These are phyloP conservation scores for Hippocampus kuda DNA, from an alignment of 2,797 vertebrate genomes.

Conservation along the genomic window DNA sequence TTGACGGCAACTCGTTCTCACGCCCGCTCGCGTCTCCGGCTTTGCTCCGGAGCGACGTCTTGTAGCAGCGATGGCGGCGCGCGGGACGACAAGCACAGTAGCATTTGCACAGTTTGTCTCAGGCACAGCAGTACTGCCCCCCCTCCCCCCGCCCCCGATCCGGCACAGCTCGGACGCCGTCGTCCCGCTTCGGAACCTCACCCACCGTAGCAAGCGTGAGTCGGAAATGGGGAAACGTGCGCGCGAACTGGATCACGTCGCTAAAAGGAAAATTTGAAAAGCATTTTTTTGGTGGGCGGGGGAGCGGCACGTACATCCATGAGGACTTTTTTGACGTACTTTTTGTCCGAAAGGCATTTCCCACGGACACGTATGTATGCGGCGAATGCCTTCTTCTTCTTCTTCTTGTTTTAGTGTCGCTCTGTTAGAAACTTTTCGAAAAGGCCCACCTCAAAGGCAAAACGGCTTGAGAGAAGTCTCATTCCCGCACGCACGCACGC, in stretches of 20 bases:
- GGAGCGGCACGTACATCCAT: not conserved
- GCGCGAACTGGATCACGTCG: slow-evolving; percentile 21
- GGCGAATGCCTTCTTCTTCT: slow-evolving; percentile 53
- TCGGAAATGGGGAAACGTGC: slow-evolving; percentile 3
- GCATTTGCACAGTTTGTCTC: slow-evolving; percentile 68
- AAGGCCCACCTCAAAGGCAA: slow-evolving; percentile 20
- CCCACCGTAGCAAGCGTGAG: slow-evolving; percentile 47
- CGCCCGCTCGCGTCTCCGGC: slow-evolving; percentile 9
- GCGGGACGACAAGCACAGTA: slow-evolving; percentile 52
- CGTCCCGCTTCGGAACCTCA: slow-evolving; percentile 31
- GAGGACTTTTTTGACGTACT: slow-evolving; percentile 65
- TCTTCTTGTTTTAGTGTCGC: slow-evolving; percentile 60
- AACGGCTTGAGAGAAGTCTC: slow-evolving; percentile 32
- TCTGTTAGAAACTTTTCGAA: slow-evolving; percentile 46
- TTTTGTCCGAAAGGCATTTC: slow-evolving; percentile 51
- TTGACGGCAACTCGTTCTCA: slow-evolving; percentile 20
- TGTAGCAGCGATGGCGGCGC: slow-evolving; percentile 21
- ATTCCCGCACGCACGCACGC: slow-evolving; percentile 31
- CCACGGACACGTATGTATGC: slow-evolving; percentile 33
- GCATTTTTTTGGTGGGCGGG: slow-evolving; percentile 5
- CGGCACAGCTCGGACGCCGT: slow-evolving; percentile 23
- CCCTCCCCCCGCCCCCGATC: not conserved
- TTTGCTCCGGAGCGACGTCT: slow-evolving; percentile 29
- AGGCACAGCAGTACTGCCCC: slow-evolving; percentile 54
- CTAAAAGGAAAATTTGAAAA: slow-evolving; percentile 25